These are phyloP conservation scores for Spea hammondii DNA, from an alignment of 2,797 vertebrate species.

Conservation along the genomic window DNA sequence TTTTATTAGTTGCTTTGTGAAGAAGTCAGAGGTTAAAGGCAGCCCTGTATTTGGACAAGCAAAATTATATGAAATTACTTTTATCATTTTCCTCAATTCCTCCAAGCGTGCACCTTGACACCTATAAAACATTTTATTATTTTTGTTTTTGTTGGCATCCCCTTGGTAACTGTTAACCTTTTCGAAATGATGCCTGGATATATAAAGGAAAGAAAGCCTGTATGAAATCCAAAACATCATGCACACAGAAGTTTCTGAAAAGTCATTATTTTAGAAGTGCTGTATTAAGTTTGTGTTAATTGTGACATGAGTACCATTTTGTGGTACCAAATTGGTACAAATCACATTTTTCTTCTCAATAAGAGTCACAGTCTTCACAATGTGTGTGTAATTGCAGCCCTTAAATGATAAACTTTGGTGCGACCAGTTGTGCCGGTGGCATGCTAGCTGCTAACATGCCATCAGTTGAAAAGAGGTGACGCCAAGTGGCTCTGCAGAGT, in stretches of 20 bases:
- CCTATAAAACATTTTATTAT: slow-evolving; percentile 36
- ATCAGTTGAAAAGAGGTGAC: too few species aligned
- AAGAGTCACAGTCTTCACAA: too few species aligned
- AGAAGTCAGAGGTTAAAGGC: slow-evolving; percentile 36
- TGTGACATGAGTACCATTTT: too few species aligned
- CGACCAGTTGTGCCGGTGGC: too few species aligned
- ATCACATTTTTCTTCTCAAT: too few species aligned
- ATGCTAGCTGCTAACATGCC: too few species aligned
- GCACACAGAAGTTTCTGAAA: too few species aligned
- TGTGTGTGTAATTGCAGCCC: too few species aligned
- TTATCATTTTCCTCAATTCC: not conserved
- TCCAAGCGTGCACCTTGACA: slow-evolving; percentile 13
- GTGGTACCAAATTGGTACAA: too few species aligned
- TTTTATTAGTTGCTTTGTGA: slow-evolving; percentile 17
- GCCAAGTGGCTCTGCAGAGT: too few species aligned
- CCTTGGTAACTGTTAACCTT: not conserved
- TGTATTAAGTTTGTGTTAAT: not conserved
- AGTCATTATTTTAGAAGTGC: not conserved
- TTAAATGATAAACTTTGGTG: too few species aligned
- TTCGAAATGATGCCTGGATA: not conserved
- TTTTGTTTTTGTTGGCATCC: slow-evolving; percentile 6
- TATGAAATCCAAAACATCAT: too few species aligned
- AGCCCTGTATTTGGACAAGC: slow-evolving; percentile 32
- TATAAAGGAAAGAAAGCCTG: not conserved
- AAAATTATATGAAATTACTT: slow-evolving; percentile 21